These are phyloP conservation scores for Cryptocheilus praepositus DNA, from an alignment of 2,888 invertebrate genomes.

Conservation along the genomic window DNA sequence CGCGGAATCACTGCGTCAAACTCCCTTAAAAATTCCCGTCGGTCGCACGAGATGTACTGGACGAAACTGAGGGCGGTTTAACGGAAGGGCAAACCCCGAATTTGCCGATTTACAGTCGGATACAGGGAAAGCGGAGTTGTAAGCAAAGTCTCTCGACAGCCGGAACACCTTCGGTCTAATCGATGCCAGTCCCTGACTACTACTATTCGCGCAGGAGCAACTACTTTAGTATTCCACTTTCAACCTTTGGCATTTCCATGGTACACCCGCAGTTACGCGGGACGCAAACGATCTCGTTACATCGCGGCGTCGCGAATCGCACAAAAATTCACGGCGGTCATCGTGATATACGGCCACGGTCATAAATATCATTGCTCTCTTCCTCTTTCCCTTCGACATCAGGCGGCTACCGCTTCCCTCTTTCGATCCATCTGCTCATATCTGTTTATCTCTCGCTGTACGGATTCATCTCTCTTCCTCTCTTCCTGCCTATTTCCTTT, in stretches of 20 bases:
- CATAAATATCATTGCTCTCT: slow-evolving; percentile 42
- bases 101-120: slow-evolving; percentile 24
- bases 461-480: neutral
- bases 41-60: too few species aligned
- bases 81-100: too few species aligned
- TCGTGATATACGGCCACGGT: slow-evolving; percentile 45
- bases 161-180: slow-evolving; percentile 20
- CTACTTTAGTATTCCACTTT: neutral
- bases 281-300: slow-evolving; percentile 11
- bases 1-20: too few species aligned
- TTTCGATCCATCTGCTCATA: slow-evolving; percentile 23
- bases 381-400: slow-evolving; percentile 6
- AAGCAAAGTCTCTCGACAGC: slow-evolving; percentile 21
- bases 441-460: slow-evolving; percentile 27
- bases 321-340: slow-evolving; percentile 38
- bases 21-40: too few species aligned
- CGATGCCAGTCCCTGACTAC: slow-evolving; percentile 6
- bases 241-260: too few species aligned
- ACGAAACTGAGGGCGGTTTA: too few species aligned
- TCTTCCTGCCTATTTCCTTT: slow-evolving; percentile 26
- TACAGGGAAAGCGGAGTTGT: slow-evolving; percentile 11
- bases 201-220: neutral
- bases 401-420: neutral
- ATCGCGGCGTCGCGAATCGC: slow-evolving; percentile 35
- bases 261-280: too few species aligned